Conservation (phyloP, 2,113 vertebrate species). For the Aepyceros melampus region DNA sequence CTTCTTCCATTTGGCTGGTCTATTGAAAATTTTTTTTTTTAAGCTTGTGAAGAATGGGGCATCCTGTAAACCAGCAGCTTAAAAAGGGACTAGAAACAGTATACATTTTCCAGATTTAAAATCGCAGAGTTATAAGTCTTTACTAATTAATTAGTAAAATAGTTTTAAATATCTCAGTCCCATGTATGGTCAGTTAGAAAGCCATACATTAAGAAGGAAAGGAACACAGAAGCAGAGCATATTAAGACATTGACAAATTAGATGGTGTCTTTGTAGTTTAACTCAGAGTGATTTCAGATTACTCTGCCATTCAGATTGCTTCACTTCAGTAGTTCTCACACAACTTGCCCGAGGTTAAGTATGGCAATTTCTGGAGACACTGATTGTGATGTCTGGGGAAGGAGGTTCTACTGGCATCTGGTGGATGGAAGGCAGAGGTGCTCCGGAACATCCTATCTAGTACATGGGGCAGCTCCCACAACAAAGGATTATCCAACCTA, state of each 20-base stretch:
- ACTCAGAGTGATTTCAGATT: neutral
- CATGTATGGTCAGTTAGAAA: neutral
- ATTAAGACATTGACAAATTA: neutral
- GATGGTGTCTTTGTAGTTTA: neutral
- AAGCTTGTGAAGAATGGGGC: neutral
- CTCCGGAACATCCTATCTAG: neutral
- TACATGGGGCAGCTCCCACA: neutral
- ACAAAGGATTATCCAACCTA: neutral
- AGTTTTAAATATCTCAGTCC: neutral
- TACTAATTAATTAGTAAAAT: neutral
- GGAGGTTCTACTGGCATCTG: neutral
- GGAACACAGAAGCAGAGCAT: neutral
- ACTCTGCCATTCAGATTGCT: neutral
- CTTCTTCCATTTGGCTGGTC: conserved; percentile 79
- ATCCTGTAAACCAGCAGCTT: neutral
- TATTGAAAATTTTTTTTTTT: conserved; percentile 31
- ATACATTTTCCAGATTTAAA: conserved; percentile 13
- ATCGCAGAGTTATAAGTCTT: neutral
- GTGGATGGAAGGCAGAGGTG: neutral
- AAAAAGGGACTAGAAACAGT: neutral
- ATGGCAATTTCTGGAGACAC: neutral
- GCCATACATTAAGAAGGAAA: neutral
- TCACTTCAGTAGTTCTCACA: neutral
- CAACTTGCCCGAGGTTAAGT: neutral
- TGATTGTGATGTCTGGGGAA: neutral